Base-by-base conservation (phyloP, 2,797 vertebrate species). In the Coreius guichenoti region DNA sequence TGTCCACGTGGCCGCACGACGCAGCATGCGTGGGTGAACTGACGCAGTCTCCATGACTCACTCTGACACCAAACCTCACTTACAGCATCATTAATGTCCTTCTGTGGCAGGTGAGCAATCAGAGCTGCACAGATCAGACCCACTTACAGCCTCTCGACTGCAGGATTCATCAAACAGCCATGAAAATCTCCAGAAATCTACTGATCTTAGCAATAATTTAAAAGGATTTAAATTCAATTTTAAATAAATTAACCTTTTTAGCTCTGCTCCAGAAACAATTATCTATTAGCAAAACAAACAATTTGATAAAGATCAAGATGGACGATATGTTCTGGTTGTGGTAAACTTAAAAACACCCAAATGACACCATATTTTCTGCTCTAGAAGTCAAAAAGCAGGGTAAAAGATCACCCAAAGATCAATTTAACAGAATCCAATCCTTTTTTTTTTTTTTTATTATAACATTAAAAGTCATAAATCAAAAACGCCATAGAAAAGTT, bases 21-120 rank as follows among this genome's bases (percentile, higher is more conserved):
- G 33, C 36, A 72, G 19, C 61, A 45, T 77, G 88, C 89, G 92
- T 92, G 91, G 93, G 93, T 58, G 88, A 89, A 86, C 84, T 94
- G 93, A 95, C 91, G 93, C 91, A 91, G 91, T 92, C 90, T 81
- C 79, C 80, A 86, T 94, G 93, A 94, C 91, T 95, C 94, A 95
- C 83, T 79, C 54, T 82, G 85, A 90, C 89, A 91, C 83, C 87
- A 91, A 91, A 85, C 77, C 87, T 70, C 72, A 89, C 87, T 88
- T 69, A 86, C 88, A 91, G 81, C 84, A 87, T 88, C 81, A 81
- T 75, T 80, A 85, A 33, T 89, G 86, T 90, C 80, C 87, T 80
- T 58, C 89, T 79, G 78, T 78, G 85, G 75, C 86, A 86, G 82
- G 86, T 84, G 86, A 79, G 86, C 69, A 87, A 70, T 81, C 72